Evolutionary conservation across 2,888 invertebrate species (phyloP).

Genomic region (Tryphoninae sp.): DNA sequence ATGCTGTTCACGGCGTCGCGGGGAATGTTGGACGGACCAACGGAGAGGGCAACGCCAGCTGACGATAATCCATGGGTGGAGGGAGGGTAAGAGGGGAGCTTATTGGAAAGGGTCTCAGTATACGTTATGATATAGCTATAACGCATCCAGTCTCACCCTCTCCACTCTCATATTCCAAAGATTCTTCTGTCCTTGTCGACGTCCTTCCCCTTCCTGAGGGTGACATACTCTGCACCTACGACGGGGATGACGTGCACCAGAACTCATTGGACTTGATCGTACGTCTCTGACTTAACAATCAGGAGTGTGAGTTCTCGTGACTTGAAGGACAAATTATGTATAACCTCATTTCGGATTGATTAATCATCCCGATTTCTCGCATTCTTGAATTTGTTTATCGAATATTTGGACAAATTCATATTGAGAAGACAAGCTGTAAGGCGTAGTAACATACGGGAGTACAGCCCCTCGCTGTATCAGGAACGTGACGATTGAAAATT

Average conservation of each 20-base stretch:
- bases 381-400: too few relatives aligned
- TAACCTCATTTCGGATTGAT: too few relatives aligned
- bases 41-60: conserved; percentile 64
- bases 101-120: conserved; percentile 38
- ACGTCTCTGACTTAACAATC: background rate
- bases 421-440: too few relatives aligned
- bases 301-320: background rate
- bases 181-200: conserved; percentile 67
- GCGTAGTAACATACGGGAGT: too few relatives aligned
- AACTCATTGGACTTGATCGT: background rate
- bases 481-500: too few relatives aligned
- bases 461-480: too few relatives aligned
- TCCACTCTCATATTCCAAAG: conserved; percentile 78
- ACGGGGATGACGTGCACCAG: background rate
- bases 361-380: too few relatives aligned
- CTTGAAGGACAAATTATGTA: too few relatives aligned
- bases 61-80: conserved; percentile 46
- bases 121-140: conserved; percentile 48
- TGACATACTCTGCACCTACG: background rate
- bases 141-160: conserved; percentile 24
- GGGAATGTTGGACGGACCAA: conserved; percentile 65
- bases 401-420: too few relatives aligned
- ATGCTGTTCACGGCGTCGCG: conserved; percentile 66
- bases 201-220: background rate
- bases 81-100: conserved; percentile 56